A percentile compares a stretch with the other conserved stretches of the same genome.
Evolutionary conservation across 2,888 invertebrate genomes (phyloP).

Genomic region (Exephanes ischioxanthus): DNA sequence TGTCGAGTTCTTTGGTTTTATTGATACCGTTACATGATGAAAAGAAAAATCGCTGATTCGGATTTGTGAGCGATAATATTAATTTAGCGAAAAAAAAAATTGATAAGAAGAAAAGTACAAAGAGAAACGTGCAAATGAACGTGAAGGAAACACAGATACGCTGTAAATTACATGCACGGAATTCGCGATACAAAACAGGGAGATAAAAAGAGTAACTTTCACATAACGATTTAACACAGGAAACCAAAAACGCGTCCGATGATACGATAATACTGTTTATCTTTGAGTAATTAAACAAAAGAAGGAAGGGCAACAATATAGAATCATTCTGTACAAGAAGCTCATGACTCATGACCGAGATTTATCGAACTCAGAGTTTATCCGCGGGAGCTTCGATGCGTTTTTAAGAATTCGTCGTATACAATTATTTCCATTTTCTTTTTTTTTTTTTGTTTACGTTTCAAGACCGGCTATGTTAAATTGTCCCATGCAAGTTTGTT

Average conservation of each 20-base stretch:
- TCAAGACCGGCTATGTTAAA: constrained; percentile 2
- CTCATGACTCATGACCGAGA: background rate
- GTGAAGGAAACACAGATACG: constrained; percentile 36
- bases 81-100: background rate
- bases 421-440: constrained; percentile 15
- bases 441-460: constrained; percentile 20
- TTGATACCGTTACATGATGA: constrained; percentile 72
- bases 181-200: background rate
- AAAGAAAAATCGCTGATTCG: constrained; percentile 31
- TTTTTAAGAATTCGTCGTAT: constrained; percentile 19
- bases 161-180: constrained; percentile 30
- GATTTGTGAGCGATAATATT: constrained; percentile 14
- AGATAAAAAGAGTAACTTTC: constrained; percentile 17
- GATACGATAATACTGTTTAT: constrained; percentile 74
- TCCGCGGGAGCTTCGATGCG: constrained; percentile 4
- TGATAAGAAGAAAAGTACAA: constrained; percentile 30
- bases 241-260: constrained; percentile 40
- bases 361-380: constrained; percentile 2
- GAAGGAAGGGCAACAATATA: constrained; percentile 10
- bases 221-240: constrained; percentile 29
- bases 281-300: constrained; percentile 47
- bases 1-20: constrained; percentile 72
- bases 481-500: constrained; percentile 18
- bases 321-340: constrained; percentile 28
- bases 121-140: constrained; percentile 44